These are phyloP conservation scores for Centroberyx gerrardi DNA, from an alignment of 2,797 vertebrate species.

Conservation along the genomic window DNA sequence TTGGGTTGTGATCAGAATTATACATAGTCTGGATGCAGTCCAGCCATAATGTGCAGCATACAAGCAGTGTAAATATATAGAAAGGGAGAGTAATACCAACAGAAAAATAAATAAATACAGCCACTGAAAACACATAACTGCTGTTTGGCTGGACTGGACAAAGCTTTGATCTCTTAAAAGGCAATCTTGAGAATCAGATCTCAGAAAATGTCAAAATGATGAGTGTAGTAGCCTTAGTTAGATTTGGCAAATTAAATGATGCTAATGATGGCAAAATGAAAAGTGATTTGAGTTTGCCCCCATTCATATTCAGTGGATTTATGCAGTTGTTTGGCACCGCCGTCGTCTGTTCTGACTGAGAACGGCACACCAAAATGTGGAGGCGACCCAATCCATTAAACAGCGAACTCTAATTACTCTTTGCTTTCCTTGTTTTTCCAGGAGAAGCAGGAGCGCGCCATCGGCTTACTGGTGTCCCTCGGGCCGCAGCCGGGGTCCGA, in stretches of 20 bases:
- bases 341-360: not conserved
- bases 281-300: not conserved
- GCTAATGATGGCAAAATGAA: not conserved
- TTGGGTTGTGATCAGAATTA: slow-evolving; percentile 9
- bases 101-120: not conserved
- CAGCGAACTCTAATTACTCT: too few relatives aligned
- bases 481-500: slow-evolving; percentile 90
- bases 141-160: not conserved
- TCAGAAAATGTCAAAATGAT: not conserved
- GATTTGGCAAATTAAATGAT: not conserved
- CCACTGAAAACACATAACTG: not conserved
- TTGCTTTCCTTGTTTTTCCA: slow-evolving; percentile 51
- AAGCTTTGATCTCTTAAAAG: not conserved
- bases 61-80: slow-evolving; percentile 15
- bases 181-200: not conserved
- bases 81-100: not conserved
- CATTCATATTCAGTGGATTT: too few relatives aligned
- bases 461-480: slow-evolving; percentile 91
- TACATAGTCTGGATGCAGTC: slow-evolving; percentile 20
- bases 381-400: not conserved
- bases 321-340: not conserved
- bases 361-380: not conserved
- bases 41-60: not conserved
- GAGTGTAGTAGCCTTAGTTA: not conserved
- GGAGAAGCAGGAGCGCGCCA: slow-evolving; percentile 91